Conservation (phyloP, 2,888 invertebrate genomes). For the Argyra leucocephala region DNA sequence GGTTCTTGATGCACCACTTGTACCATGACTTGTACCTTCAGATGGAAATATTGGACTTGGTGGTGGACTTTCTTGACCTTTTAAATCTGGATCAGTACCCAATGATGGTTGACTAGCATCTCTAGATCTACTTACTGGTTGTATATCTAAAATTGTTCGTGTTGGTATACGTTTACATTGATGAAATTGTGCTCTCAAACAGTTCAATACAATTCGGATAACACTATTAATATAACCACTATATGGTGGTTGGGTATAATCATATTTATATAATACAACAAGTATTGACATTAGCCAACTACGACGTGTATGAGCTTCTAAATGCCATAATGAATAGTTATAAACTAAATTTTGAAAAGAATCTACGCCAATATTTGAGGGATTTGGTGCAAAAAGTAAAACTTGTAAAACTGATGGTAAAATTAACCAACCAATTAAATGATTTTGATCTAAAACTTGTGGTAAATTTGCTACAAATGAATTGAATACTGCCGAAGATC, state of each 20-base stretch:
- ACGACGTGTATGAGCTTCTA: constrained; percentile 77
- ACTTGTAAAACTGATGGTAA: constrained; percentile 74
- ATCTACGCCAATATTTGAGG: constrained; percentile 50
- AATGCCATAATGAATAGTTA: constrained; percentile 74
- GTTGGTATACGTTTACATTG: constrained; percentile 78
- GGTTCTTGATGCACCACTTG: constrained; percentile 41
- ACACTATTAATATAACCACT: constrained; percentile 66
- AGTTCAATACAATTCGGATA: constrained; percentile 82
- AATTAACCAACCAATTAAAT: constrained; percentile 81
- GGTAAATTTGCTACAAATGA: constrained; percentile 90
- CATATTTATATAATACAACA: constrained; percentile 89
- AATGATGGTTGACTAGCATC: constrained; percentile 70
- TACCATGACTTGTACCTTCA: constrained; percentile 46
- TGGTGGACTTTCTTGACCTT: constrained; percentile 49
- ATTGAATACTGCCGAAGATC: constrained; percentile 88
- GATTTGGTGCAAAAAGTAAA: constrained; percentile 74
- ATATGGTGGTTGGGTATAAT: constrained; percentile 62
- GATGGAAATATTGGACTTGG: constrained; percentile 54
- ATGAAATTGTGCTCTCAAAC: constrained; percentile 84
- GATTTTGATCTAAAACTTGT: constrained; percentile 91
- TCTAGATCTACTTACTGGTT: constrained; percentile 45
- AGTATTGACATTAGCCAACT: constrained; percentile 90
- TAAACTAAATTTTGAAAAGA: constrained; percentile 51
- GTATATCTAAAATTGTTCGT: constrained; percentile 64
- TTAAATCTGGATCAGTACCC: constrained; percentile 56